Percentiles rank a stretch among this genome's conserved stretches.
Evolutionary conservation across 1,140 invertebrate species (phyloP).

Genomic region (Dreissena rostriformis): DNA sequence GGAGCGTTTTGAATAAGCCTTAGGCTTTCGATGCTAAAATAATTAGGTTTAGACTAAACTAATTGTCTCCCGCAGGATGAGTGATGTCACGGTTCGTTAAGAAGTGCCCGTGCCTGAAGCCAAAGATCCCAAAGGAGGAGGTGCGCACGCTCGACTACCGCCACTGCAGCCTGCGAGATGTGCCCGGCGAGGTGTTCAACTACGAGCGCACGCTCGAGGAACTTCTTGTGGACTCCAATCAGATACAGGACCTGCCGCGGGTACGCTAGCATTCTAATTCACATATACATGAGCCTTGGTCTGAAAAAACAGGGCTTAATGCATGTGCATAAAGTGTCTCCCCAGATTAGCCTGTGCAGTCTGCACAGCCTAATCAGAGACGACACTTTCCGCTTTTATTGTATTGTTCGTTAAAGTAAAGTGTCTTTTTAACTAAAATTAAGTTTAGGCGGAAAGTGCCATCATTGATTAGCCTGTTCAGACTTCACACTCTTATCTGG

Average conservation of each 20-base stretch:
- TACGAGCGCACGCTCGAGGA: constrained; percentile 98
- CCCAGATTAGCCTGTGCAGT: no score
- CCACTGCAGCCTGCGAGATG: constrained; percentile 96
- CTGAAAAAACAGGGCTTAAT: no score
- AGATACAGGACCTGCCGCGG: constrained; percentile 98
- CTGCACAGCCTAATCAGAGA: no score
- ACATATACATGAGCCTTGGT: background rate
- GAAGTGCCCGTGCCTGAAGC: constrained; percentile 76
- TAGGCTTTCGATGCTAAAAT: background rate
- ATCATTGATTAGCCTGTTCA: no score
- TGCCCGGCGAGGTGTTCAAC: constrained; percentile 98
- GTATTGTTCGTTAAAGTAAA: no score
- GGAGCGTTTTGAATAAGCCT: background rate
- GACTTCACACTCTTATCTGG: no score
- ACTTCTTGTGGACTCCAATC: constrained; percentile 97
- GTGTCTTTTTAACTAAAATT: no score
- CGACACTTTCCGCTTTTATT: no score
- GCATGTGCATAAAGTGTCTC: no score
- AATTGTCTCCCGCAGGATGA: constrained; percentile 49
- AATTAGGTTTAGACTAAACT: background rate
- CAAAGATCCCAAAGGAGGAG: constrained; percentile 85
- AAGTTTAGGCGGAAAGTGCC: no score
- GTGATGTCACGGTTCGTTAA: constrained; percentile 72
- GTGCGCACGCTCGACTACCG: constrained; percentile 99
- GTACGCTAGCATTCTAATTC: constrained; percentile 82